phyloP scores from a whole-genome alignment of 2,113 vertebrate species.

The Myrmecobius fasciatus region DNA sequence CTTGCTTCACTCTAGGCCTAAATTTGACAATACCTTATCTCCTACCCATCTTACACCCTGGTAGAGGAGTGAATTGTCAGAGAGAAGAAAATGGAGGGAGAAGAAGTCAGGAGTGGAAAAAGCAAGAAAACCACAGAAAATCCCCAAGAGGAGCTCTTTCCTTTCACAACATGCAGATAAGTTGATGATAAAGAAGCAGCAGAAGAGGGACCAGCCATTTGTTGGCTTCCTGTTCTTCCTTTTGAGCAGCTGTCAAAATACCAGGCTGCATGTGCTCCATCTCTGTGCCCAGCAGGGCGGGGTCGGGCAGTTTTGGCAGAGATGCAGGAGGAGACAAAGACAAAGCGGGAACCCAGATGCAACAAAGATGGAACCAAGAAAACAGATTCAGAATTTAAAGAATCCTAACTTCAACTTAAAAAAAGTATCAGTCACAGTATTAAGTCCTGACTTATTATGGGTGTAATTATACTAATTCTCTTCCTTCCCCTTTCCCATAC shows the following conservation, averaged over 20 bases:
- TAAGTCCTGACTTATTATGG: background rate
- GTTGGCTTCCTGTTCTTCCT: too few species aligned
- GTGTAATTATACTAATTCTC: background rate
- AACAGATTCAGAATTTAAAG: background rate
- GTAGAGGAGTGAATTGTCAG: background rate
- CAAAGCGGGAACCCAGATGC: background rate
- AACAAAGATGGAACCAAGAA: conserved; percentile 14
- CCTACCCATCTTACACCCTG: too few species aligned
- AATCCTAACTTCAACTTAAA: background rate
- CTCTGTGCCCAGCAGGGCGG: background rate
- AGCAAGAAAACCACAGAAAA: too few species aligned
- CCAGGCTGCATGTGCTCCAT: background rate
- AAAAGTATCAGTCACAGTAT: background rate
- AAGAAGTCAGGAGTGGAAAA: background rate
- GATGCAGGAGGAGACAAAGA: background rate
- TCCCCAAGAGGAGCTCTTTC: background rate
- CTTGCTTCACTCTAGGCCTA: background rate
- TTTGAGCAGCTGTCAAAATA: too few species aligned
- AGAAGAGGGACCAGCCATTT: background rate
- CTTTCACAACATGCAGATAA: background rate
- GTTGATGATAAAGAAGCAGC: background rate
- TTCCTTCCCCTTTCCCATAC: background rate
- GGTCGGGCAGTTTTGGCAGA: background rate
- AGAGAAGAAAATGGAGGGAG: background rate
- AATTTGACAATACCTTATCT: background rate